Evolutionary conservation across 1,140 invertebrate species (phyloP).

Genomic region (Papilio glaucus): DNA sequence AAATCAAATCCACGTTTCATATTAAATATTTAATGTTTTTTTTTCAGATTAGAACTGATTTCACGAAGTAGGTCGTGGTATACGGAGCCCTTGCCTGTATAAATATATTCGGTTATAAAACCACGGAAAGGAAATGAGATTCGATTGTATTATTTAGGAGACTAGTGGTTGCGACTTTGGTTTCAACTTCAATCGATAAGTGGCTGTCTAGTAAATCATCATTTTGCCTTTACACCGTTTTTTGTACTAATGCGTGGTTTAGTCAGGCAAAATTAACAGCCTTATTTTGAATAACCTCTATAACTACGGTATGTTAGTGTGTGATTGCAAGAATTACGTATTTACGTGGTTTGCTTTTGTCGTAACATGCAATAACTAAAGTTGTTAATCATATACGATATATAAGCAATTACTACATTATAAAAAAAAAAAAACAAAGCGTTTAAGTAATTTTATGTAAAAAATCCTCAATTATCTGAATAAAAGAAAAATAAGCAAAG

Average conservation of each 20-base stretch:
- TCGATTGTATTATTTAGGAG: too few species aligned
- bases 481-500: slow-evolving; percentile 1
- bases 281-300: too few species aligned
- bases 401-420: too few species aligned
- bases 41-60: background rate
- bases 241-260: background rate
- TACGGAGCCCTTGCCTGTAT: background rate
- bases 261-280: background rate
- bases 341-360: too few species aligned
- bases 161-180: background rate
- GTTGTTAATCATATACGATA: too few species aligned
- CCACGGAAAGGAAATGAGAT: too few species aligned
- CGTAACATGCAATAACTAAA: too few species aligned
- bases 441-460: background rate
- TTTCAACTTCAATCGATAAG: background rate
- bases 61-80: background rate
- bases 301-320: too few species aligned
- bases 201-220: background rate
- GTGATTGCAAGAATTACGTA: too few species aligned
- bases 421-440: too few species aligned
- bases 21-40: background rate
- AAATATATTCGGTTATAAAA: too few species aligned
- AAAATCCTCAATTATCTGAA: background rate
- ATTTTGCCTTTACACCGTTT: background rate
- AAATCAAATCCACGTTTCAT: background rate